Base-by-base conservation (phyloP, 2,113 vertebrate species). In the Furnarius figulus region DNA sequence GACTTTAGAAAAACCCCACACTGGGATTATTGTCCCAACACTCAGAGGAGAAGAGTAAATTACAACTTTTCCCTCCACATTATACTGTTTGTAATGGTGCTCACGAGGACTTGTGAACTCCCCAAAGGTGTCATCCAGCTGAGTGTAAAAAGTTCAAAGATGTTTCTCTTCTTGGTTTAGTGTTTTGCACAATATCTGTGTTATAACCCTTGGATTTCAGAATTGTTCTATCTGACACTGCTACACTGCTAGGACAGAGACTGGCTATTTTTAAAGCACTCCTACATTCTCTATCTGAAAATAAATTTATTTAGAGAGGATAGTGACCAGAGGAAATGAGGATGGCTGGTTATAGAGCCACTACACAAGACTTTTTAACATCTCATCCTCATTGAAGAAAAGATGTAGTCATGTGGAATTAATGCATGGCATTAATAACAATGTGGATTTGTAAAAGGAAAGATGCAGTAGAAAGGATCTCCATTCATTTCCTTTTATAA, bases 401-500 rank as follows among this genome's bases (percentile, higher is more conserved):
- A 84, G 72, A 52, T 47, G 72, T 30, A 90, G 67, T 91, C 91
- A 56, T 44, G 63, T 56, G 67, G 65, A 94, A 95, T 89, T 95
- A 95, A 95, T 61, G 67, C 63, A 67, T 1, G 6, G 14, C 85
- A 95, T 94, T 86, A 86, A 91, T 94, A 95, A 91, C 59, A 84
- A 56, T 33, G 75, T 0, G 11, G 55, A 93, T 90, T 83, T 93
- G 55, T 77, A 59, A 86, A 65, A 83, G 67, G 37, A 66, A 83
- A 94, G 63, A 85, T 71, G 47, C 75, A 77, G 39, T 35, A 67
- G 82, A 86, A 91, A 91, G 68, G 55, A n/a, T 94, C 67, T 77
- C 50, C 68, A 85, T 95, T 95, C 39, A 83, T 93, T 90, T 93
- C 81, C 85, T 92, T 92, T 79, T 65, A 24, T 62, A 94, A 73